Conservation (phyloP, 2,888 invertebrate species). For the Lathronympha strigana region DNA sequence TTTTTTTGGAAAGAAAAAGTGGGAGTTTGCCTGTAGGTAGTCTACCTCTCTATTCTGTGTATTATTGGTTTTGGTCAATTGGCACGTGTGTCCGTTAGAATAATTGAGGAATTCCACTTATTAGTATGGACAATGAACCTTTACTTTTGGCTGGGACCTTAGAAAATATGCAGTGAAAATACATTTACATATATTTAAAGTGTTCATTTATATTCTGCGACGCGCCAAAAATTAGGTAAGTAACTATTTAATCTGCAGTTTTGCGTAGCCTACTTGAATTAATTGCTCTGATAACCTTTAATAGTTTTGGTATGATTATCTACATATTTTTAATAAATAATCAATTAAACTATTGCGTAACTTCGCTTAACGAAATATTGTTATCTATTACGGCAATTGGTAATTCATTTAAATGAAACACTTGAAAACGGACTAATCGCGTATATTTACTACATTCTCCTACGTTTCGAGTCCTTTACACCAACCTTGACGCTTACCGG, state of each 20-base stretch:
- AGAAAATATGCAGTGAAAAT: slow-evolving; percentile 2
- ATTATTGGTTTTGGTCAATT: slow-evolving; percentile 40
- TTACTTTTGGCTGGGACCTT: slow-evolving; percentile 6
- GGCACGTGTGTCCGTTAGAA: slow-evolving; percentile 40
- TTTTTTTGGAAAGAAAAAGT: background rate
- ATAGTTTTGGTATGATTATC: background rate
- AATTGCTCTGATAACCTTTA: slow-evolving; percentile 32
- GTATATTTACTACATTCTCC: too few relatives aligned
- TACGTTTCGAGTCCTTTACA: too few relatives aligned
- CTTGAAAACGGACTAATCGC: too few relatives aligned
- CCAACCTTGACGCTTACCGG: too few relatives aligned
- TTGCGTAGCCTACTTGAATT: background rate
- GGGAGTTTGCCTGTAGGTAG: background rate
- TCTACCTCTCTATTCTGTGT: background rate
- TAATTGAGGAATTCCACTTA: slow-evolving; percentile 4
- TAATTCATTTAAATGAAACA: too few relatives aligned
- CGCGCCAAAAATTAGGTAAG: background rate
- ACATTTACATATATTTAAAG: background rate
- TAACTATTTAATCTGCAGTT: background rate
- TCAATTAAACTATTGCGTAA: slow-evolving; percentile 9
- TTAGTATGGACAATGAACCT: slow-evolving; percentile 21
- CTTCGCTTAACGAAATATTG: background rate
- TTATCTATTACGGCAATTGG: too few relatives aligned
- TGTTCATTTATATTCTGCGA: background rate
- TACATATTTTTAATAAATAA: background rate